Conservation (phyloP, 2,797 vertebrate species). For the Trematocara caparti region DNA sequence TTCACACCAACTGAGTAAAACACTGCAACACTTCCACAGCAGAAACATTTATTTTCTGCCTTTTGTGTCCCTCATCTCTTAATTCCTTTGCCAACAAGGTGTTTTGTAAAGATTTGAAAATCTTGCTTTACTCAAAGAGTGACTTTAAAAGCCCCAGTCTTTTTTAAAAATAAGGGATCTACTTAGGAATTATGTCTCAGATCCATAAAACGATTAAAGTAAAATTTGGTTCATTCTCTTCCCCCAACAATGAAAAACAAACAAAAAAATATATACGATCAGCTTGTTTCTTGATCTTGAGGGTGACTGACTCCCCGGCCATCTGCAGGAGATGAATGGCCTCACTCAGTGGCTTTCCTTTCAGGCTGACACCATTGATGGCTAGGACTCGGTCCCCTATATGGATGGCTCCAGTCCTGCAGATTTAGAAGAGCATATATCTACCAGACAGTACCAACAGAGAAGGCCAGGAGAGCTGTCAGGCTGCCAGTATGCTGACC, state of each 20-base stretch:
- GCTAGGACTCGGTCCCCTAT: slow-evolving; percentile 93
- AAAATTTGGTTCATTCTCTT: background rate
- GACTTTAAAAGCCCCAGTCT: background rate
- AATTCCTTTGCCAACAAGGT: background rate
- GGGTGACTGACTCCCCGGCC: slow-evolving; percentile 93
- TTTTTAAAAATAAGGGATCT: accelerated
- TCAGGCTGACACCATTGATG: slow-evolving; percentile 93
- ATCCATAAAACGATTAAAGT: background rate
- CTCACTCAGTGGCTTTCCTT: slow-evolving; percentile 95
- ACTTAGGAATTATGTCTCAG: background rate
- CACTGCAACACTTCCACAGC: background rate
- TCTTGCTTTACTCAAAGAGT: background rate
- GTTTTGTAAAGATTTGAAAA: background rate
- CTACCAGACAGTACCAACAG: slow-evolving; percentile 38
- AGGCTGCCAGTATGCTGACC: slow-evolving; percentile 31
- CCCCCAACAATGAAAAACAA: background rate
- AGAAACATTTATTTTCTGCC: background rate
- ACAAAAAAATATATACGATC: slow-evolving; percentile 75
- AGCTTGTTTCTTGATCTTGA: slow-evolving; percentile 94
- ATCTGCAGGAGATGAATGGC: slow-evolving; percentile 96
- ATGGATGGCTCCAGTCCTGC: slow-evolving; percentile 95
- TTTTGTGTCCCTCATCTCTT: background rate
- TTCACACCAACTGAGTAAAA: background rate
- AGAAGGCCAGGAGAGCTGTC: slow-evolving; percentile 1
- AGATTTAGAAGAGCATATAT: slow-evolving; percentile 27